Evolutionary conservation across 2,113 vertebrate species (phyloP).

Genomic region (Heptranchias perlo): DNA sequence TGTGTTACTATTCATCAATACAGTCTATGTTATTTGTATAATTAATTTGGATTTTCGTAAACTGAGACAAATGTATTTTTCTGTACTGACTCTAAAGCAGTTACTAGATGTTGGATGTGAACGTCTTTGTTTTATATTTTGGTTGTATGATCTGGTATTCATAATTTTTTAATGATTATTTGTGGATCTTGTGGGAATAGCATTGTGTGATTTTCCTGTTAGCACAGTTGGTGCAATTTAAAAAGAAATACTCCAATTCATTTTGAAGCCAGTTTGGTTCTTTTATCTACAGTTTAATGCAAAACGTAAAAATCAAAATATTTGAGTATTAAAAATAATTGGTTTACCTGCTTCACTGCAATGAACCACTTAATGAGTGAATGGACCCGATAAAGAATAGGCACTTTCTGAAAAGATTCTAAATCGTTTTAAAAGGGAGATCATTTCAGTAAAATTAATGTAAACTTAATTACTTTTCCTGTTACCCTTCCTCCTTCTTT

Average conservation of each 20-base stretch:
- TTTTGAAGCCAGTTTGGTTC: background rate
- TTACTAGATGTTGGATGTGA: background rate
- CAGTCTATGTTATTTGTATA: background rate
- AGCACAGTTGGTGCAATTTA: background rate
- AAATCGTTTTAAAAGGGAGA: background rate
- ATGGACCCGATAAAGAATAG: background rate
- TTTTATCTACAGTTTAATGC: background rate
- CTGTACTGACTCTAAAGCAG: background rate
- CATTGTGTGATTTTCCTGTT: background rate
- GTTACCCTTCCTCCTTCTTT: background rate
- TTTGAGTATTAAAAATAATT: background rate
- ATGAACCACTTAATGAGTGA: background rate
- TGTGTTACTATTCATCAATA: too few species aligned
- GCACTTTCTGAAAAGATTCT: background rate
- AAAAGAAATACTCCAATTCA: background rate
- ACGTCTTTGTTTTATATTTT: background rate
- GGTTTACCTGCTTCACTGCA: background rate
- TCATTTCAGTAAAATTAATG: slow-evolving; percentile 30
- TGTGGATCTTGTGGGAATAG: background rate
- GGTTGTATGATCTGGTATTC: background rate
- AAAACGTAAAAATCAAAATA: slow-evolving; percentile 7
- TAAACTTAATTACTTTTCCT: slow-evolving; percentile 30
- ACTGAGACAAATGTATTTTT: background rate
- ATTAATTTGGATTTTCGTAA: too few species aligned
- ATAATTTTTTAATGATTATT: background rate